phyloP scores from a whole-genome alignment of 2,113 vertebrate genomes.

The Macroglossus sobrinus region DNA sequence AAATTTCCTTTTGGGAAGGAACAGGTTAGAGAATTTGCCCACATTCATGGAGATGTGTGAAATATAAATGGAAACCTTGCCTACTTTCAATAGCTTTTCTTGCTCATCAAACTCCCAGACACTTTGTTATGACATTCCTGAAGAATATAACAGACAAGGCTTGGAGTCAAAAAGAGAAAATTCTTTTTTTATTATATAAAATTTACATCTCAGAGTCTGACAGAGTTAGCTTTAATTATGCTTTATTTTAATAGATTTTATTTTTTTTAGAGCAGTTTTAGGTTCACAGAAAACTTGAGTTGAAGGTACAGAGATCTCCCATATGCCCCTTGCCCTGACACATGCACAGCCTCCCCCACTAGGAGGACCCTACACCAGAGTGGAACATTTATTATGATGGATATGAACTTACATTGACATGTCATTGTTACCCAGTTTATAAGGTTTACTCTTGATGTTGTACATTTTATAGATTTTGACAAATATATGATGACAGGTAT shows the following conservation, averaged over 20 bases:
- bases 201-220: not conserved
- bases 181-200: not conserved
- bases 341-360: not conserved
- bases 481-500: not conserved
- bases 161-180: not conserved
- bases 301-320: not conserved
- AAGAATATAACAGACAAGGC: not conserved
- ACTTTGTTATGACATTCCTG: not conserved
- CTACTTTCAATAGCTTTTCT: not conserved
- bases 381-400: not conserved
- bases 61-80: not conserved
- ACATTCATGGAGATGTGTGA: not conserved
- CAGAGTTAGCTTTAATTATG: not conserved
- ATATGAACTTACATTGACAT: not conserved
- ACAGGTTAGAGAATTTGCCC: not conserved
- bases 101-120: not conserved
- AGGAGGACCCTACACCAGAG: rapidly evolving
- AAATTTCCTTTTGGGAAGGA: not conserved
- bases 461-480: not conserved
- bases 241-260: not conserved
- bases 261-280: not conserved
- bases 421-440: not conserved
- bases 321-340: not conserved
- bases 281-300: not conserved
- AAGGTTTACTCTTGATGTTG: not conserved